Evolutionary conservation across 2,797 vertebrate genomes (phyloP), one percentile per base, ranked within the genome.

Genomic region (Ispidina picta): DNA sequence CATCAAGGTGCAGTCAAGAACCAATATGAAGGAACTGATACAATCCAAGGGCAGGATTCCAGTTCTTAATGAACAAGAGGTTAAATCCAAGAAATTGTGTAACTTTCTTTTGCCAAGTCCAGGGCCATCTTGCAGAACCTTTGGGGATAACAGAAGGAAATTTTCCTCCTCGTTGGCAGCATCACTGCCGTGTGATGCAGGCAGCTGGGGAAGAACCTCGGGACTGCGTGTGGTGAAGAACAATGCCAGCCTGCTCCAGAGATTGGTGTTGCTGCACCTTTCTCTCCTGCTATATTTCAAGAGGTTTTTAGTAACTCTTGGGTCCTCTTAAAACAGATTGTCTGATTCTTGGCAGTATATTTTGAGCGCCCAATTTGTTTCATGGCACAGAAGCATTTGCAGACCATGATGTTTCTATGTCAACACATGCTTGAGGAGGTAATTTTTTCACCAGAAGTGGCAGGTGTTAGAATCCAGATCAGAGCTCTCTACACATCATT

Each of bases 361-460:
- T 96, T 56, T 64, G 77, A 89, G 87, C 8, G 7, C 85, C 91
- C 77, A 71, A 84, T 95, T 94, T 95, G 85, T 93, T 95, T 86
- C 71, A 33, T 91, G 87, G 87, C 91, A 83, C 88, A 81, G 89
- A 89, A 88, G 77, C 74, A 10, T 93, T 93, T 92, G 83, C 73
- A 89, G 83, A 82, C 92, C 89, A 88, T 86, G 76, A 87, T 91
- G 92, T 95, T 95, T 95, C 87, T 95, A 89, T 94, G 89, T 96
- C 94, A 96, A 95, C 91, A 92, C 1, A 0, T 71, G 83, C 94
- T 92, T 89, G 64, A 94, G 92, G 15, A 94, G 74, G 92, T 35
- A 17, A 80, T 95, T 86, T 70, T 78, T 89, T 35, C 85, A 81
- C 52, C 66, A 82, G 85, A 91, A 92, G 91, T 83, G 77, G 91